phyloP scores from a whole-genome alignment of 2,888 invertebrate genomes.

The Brachycybe producta region DNA sequence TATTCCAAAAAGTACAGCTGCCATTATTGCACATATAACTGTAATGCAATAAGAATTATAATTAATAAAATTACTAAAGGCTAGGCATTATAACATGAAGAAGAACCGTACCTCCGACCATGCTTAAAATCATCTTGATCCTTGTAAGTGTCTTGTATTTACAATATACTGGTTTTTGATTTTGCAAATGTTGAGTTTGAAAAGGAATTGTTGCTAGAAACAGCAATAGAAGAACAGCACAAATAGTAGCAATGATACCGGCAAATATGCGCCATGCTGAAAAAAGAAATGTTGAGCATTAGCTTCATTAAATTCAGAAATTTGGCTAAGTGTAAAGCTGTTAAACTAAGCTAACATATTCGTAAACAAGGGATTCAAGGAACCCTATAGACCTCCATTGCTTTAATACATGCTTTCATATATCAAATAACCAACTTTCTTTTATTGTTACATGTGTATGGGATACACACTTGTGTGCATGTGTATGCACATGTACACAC shows the following conservation, averaged over 20 bases:
- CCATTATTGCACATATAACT: conserved; percentile 16
- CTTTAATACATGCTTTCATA: too few relatives aligned
- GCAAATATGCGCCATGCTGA: conserved; percentile 18
- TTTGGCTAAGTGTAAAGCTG: too few relatives aligned
- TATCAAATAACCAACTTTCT: too few relatives aligned
- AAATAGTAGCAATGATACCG: conserved; percentile 17
- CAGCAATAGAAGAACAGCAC: conserved; percentile 10
- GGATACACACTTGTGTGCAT: too few relatives aligned
- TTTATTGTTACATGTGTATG: too few relatives aligned
- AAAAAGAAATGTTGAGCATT: neutral
- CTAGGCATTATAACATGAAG: neutral
- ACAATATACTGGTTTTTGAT: conserved; percentile 6
- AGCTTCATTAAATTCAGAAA: too few relatives aligned
- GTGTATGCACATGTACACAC: too few relatives aligned
- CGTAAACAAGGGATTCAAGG: too few relatives aligned
- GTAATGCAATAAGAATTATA: neutral
- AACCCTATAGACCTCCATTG: too few relatives aligned
- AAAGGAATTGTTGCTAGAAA: conserved; percentile 12
- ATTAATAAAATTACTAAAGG: neutral
- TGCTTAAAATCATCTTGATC: conserved; percentile 14
- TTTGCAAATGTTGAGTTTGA: conserved; percentile 13
- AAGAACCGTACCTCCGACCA: conserved; percentile 14
- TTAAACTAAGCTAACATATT: too few relatives aligned
- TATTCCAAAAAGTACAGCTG: conserved; percentile 16
- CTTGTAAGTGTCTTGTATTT: conserved; percentile 16